Evolutionary conservation across 2,113 vertebrate genomes (phyloP).

Genomic region (Sceloporus undulatus): DNA sequence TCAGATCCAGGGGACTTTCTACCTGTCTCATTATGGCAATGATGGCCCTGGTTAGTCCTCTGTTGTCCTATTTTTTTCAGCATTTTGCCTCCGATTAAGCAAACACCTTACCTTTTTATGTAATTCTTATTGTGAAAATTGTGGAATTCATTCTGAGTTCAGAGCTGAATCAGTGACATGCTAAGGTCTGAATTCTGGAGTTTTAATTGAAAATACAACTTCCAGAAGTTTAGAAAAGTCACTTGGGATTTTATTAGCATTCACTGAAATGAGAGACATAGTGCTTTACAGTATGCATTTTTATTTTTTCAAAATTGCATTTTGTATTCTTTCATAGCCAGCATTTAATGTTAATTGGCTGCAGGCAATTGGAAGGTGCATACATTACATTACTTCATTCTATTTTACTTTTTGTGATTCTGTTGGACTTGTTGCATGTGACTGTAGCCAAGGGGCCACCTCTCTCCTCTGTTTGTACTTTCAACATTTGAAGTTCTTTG

Average conservation of each 20-base stretch:
- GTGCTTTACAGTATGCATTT: not conserved
- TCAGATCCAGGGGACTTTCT: too few relatives aligned
- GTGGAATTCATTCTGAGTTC: not conserved
- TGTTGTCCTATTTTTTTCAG: too few relatives aligned
- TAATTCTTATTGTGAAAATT: not conserved
- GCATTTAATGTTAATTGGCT: not conserved
- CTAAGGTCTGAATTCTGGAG: not conserved
- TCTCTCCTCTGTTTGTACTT: not conserved
- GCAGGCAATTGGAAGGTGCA: not conserved
- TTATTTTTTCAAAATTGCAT: not conserved
- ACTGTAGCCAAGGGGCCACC: not conserved
- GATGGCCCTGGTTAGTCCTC: too few relatives aligned
- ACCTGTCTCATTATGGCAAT: too few relatives aligned
- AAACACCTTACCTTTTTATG: not conserved
- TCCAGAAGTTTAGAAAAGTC: not conserved
- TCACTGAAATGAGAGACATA: not conserved
- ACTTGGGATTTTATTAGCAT: not conserved
- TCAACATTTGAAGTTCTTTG: constrained; percentile 59
- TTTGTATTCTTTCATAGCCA: not conserved
- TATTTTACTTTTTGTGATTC: not conserved
- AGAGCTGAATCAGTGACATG: not conserved
- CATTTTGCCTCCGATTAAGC: too few relatives aligned
- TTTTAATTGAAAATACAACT: not conserved
- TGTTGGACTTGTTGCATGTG: not conserved
- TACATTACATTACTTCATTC: not conserved